These are phyloP conservation scores for Himalopsyche anomala DNA, from an alignment of 2,888 invertebrate species.

Conservation along the genomic window DNA sequence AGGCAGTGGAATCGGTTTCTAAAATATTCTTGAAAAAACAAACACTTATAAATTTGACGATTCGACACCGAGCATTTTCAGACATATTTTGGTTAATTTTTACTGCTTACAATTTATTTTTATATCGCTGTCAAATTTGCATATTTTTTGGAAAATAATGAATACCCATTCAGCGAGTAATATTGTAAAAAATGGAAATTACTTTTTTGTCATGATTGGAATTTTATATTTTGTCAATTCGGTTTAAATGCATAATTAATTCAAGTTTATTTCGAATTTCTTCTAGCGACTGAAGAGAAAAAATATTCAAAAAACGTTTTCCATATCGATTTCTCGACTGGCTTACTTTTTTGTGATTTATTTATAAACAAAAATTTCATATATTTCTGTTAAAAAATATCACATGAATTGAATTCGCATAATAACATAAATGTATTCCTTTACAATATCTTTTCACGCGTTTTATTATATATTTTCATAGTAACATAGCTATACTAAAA, in stretches of 20 bases:
- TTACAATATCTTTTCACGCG: too few species aligned
- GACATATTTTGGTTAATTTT: background rate
- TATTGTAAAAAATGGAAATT: constrained; percentile 19
- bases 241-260: background rate
- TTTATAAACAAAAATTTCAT: too few species aligned
- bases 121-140: constrained; percentile 9
- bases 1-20: too few species aligned
- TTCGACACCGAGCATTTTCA: background rate
- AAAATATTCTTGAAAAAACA: background rate
- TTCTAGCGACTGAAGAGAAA: background rate
- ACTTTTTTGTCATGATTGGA: constrained; percentile 3
- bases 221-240: constrained; percentile 32
- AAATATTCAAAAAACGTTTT: background rate
- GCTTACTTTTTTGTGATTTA: too few species aligned
- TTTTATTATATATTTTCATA: too few species aligned
- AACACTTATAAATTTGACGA: background rate
- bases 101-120: background rate
- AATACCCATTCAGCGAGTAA: constrained; percentile 13
- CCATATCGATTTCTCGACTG: too few species aligned
- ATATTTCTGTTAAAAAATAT: too few species aligned
- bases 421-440: too few species aligned
- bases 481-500: too few species aligned
- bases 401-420: too few species aligned
- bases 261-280: background rate
- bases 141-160: background rate